Evolutionary conservation across 2,888 invertebrate species (phyloP).

Genomic region (Phragmatobia fuliginosa): DNA sequence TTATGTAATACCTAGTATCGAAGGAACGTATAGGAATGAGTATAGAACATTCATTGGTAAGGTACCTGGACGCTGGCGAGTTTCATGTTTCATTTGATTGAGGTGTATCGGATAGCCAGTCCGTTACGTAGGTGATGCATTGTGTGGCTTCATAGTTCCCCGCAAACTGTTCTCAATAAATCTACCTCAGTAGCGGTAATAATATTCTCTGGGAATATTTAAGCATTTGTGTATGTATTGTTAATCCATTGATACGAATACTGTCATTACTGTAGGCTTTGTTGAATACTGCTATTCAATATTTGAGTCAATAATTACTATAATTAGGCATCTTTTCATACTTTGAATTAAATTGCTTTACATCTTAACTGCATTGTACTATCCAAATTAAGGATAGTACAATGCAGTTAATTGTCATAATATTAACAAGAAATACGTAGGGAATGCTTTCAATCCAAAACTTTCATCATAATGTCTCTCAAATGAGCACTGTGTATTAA

Average conservation of each 20-base stretch:
- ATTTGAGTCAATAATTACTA: neutral
- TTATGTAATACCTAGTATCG: neutral
- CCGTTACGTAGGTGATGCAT: slow-evolving; percentile 64
- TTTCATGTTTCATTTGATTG: slow-evolving; percentile 74
- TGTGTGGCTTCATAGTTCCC: slow-evolving; percentile 78
- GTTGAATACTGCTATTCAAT: neutral
- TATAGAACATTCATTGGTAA: slow-evolving; percentile 45
- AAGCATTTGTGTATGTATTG: slow-evolving; percentile 22
- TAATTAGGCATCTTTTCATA: neutral
- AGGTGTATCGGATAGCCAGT: slow-evolving; percentile 75
- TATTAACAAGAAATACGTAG: neutral
- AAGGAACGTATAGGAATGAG: slow-evolving; percentile 16
- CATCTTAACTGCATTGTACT: no score
- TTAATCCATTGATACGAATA: neutral
- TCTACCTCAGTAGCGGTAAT: slow-evolving; percentile 46
- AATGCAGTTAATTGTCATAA: neutral
- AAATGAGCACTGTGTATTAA: neutral
- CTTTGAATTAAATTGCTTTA: neutral
- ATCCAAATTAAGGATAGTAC: no score
- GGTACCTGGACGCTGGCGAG: slow-evolving; percentile 50
- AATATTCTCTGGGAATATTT: slow-evolving; percentile 31
- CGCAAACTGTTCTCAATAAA: slow-evolving; percentile 59
- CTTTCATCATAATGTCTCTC: neutral
- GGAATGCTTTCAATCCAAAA: neutral
- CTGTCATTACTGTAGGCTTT: neutral